phyloP scores from a whole-genome alignment of 2,888 invertebrate species.

The Slavum lentiscoides region DNA sequence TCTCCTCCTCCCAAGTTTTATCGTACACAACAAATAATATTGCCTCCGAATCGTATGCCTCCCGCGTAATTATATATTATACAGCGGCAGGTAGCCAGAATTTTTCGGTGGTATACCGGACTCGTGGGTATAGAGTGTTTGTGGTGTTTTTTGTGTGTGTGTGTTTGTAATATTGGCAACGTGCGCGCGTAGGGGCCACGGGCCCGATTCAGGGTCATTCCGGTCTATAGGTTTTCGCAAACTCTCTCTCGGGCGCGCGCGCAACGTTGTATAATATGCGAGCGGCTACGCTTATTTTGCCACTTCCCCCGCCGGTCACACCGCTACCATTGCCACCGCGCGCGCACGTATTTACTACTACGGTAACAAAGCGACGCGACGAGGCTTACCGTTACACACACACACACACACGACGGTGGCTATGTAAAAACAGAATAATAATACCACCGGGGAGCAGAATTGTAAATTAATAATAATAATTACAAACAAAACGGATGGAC shows the following conservation, averaged over 20 bases:
- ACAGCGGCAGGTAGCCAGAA: not conserved
- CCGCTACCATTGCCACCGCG: not conserved
- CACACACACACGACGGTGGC: not conserved
- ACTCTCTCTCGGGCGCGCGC: not conserved
- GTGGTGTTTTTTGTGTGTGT: not conserved
- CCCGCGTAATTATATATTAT: not conserved
- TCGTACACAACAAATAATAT: conserved; percentile 7
- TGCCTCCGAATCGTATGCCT: too few species aligned
- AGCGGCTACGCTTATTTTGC: not conserved
- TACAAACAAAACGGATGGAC: not conserved
- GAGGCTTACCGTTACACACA: too few species aligned
- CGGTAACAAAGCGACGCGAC: not conserved
- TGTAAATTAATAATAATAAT: too few species aligned
- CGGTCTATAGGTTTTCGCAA: conserved; percentile 22
- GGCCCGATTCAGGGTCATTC: conserved; percentile 27
- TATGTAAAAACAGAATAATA: too few species aligned
- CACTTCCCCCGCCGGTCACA: not conserved
- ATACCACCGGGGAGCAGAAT: too few species aligned
- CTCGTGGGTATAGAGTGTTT: not conserved
- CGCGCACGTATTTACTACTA: not conserved
- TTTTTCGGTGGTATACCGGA: too few species aligned
- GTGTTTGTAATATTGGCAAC: conserved; percentile 22
- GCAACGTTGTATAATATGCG: not conserved
- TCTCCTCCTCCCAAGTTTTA: conserved; percentile 1
- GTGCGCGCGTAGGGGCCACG: conserved; percentile 19